Evolutionary conservation across 2,113 vertebrate species (phyloP), one percentile per base, ranked within the genome.

Genomic region (Arothron firmamentum): DNA sequence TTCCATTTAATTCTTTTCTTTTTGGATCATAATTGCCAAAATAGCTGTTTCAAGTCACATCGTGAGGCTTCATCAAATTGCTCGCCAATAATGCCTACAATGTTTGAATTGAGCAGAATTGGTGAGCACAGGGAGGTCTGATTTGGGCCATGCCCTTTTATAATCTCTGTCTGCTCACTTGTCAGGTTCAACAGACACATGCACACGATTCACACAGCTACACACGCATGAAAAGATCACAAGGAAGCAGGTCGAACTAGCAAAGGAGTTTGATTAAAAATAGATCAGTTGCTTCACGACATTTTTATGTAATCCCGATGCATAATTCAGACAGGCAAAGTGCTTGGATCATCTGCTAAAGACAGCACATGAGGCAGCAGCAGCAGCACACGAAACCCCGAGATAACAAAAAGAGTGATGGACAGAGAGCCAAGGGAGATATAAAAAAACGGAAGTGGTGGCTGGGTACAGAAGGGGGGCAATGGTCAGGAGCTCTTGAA

Each of bases 311-410:
- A 84, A 87, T 87, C 74, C 65, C 48, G 3, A 88, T 89, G 85
- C 75, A 89, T 90, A 88, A 91, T 91, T 90, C 75, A 91, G 65
- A 70, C 52, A 72, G 79, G 69, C 80, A 88, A 88, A 90, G 82
- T 81, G 88, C 74, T 80, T 48, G 62, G 80, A 88, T 89, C 79
- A 78, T 82, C 83, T 60, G 73, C 72, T 71, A 52, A 59, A 65
- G 71, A 81, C 73, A 67, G 71, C 47, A 43, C 70, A 62, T 67
- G 53, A 67, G 63, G 48, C 43, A 56, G 61, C 34, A 23, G 61
- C 34, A 23, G 31, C 46, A 21, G 50, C n/a, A 18, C 13, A 14
- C 31, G 18, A 62, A 72, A 82, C 68, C 65, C 20, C 34, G 62
- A 49, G 61, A 71, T 43, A 52, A 45, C 71, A 48, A 23, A 47